Base-by-base conservation (phyloP, 2,113 vertebrate genomes). In the Dipodomys merriami region DNA sequence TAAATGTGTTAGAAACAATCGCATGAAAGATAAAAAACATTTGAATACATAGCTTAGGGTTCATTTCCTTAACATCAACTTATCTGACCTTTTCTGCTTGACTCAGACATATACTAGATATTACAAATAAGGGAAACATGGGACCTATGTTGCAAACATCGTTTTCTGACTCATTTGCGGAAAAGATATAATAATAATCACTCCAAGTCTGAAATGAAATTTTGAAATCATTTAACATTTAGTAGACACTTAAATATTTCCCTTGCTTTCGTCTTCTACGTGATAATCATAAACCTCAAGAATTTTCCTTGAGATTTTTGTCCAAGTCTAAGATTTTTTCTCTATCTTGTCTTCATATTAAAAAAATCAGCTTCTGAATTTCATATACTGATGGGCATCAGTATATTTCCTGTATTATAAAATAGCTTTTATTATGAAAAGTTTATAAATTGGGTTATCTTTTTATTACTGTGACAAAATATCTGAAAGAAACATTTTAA, bases 231-330 rank as follows among this genome's bases (percentile, higher is more conserved):
- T 9, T 30, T 57, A 69, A 0, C 22, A 12, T 33, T 82, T 86
- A 65, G 12, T 71, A 23, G 12, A 6, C 76, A 57, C 2, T 68
- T 93, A 49, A 33, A 83, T 68, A 62, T 71, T 2, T 53, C 53
- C 12, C 53, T 57, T 53, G 8, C 49, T 57, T 85, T 44, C 25
- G 10, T 4, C 6, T 68, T 62, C 30, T 3, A 35, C 25, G 20
- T 87, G 80, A 91, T n/a, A 68, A 91, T n/a, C 62, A 44, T 73
- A 89, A 49, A 33, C 16, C 7, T 33, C 3, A 85, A 7, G n/a
- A 30, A 0, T 18, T 88, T 88, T 88, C 69, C 23, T 12, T 93
- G 3, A 81, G 87, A 68, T 87, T 88, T 88, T 91, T 9, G 69
- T 85, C 53, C 80, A 20, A 12, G 4, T 71, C 44, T 86, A 22